Percentiles rank a stretch among this genome's conserved stretches.
Conservation (phyloP, 2,888 invertebrate genomes). For the Pollenia labialis region DNA sequence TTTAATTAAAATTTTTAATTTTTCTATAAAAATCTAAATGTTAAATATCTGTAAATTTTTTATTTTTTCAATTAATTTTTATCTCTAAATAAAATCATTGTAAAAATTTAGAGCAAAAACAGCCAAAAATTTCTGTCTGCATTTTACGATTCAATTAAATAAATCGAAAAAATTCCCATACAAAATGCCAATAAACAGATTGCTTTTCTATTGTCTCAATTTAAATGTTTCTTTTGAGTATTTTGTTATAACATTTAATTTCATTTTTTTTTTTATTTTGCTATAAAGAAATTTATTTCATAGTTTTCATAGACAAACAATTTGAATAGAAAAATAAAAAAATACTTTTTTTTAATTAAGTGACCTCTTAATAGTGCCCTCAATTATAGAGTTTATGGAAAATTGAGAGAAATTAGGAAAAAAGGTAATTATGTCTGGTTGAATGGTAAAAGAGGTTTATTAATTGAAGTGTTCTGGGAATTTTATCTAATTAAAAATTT, state of each 20-base stretch:
- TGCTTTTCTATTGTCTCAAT: slow-evolving; percentile 19
- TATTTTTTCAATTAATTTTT: slow-evolving; percentile 44
- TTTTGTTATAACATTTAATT: slow-evolving; percentile 25
- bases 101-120: slow-evolving; percentile 21
- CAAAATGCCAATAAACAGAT: slow-evolving; percentile 54
- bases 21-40: background rate
- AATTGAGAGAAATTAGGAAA: slow-evolving; percentile 1
- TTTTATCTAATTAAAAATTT: background rate
- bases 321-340: slow-evolving; percentile 29
- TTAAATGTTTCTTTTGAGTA: slow-evolving; percentile 6
- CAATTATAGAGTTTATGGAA: slow-evolving; percentile 43
- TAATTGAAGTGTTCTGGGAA: slow-evolving; percentile 24
- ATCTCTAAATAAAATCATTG: slow-evolving; percentile 7
- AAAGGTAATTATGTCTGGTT: slow-evolving; percentile 1
- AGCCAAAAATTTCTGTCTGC: slow-evolving; percentile 22
- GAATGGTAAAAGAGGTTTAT: slow-evolving; percentile 2
- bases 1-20: slow-evolving; percentile 8
- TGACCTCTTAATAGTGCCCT: slow-evolving; percentile 46
- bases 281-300: slow-evolving; percentile 20
- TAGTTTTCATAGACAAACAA: slow-evolving; percentile 34
- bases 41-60: background rate
- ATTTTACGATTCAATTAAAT: slow-evolving; percentile 49
- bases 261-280: slow-evolving; percentile 5
- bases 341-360: background rate
- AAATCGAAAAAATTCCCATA: slow-evolving; percentile 13